Evolutionary conservation across 2,113 vertebrate species (phyloP).

Genomic region (Andinoacara biseriatus): DNA sequence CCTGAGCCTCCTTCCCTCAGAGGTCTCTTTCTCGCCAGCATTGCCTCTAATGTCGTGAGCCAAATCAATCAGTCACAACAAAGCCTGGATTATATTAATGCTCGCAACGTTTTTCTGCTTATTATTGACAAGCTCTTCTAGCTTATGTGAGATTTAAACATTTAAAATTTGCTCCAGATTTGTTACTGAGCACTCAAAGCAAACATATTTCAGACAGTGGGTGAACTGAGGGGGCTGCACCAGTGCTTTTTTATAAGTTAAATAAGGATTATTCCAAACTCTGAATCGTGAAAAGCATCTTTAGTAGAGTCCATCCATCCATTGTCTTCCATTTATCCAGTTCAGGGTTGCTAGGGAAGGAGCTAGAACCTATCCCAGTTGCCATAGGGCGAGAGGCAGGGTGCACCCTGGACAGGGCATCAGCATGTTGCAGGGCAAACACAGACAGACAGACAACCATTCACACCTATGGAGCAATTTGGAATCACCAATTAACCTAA

Average conservation of each 20-base stretch:
- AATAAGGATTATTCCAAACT: not conserved
- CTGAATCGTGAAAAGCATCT: fast-evolving
- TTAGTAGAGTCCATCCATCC: not conserved
- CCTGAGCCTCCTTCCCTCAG: no score
- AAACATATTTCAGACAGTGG: not conserved
- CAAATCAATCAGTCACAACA: not conserved
- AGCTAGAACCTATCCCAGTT: no score
- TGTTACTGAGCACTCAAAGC: not conserved
- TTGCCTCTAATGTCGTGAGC: no score
- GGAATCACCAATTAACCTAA: no score
- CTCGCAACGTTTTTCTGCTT: not conserved
- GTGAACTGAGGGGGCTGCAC: not conserved
- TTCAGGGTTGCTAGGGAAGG: no score
- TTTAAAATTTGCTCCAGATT: not conserved
- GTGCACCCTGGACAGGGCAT: no score
- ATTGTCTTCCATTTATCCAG: no score
- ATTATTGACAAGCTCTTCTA: not conserved
- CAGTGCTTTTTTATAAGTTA: not conserved
- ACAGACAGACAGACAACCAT: no score
- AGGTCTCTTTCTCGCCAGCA: not conserved
- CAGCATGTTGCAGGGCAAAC: no score
- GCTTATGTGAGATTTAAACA: not conserved
- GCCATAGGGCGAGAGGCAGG: no score
- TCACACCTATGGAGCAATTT: no score
- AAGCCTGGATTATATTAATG: not conserved